Base-by-base conservation (phyloP, 2,797 vertebrate genomes). In the Anguilla obscura region DNA sequence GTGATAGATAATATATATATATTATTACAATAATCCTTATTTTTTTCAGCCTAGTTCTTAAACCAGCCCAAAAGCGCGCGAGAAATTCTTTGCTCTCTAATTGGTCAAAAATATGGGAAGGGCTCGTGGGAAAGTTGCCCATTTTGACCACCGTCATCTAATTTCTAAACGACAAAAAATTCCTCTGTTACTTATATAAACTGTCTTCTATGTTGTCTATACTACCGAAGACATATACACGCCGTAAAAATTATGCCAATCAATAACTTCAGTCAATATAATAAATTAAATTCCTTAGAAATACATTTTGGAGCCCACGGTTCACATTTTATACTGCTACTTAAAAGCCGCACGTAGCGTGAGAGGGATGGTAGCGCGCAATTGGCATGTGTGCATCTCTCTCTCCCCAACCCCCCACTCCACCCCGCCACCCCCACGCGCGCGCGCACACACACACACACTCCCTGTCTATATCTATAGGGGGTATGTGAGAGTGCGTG, bases 401-500 rank as follows among this genome's bases (percentile, higher is more conserved):
- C 74, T 87, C 63, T 50, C 45, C 8, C 45, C 5, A 10, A 3
- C 21, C 30, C 30, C 45, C 24, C 18, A 52, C 50, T 14, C 10
- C 48, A 30, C 40, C 40, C 40, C 40, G 40, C 40, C 40, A 45
- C 40, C 40, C 48, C 16, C 54, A 1, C n/a, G 10, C 66, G n/a
- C 66, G 16, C 60, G 16, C 60, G 3, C 69, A 16, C 69, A 71
- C 69, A 71, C 56, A 30, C 60, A 18, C 18, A 36, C 74, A 76
- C 74, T 45, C 56, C 60, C 56, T 69, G 85, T 66, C 33, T 86
- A 74, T 82, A 85, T 89, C 85, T 83, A 85, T 88, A 85, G 84
- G 88, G 74, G 69, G 85, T 88, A 48, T 88, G 87, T 88, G 83
- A 74, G 84, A 82, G 74, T 86, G 87, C 85, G 69, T 90, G 87